These are phyloP conservation scores for Epicampocera succincta DNA, from an alignment of 2,888 invertebrate species.

Conservation along the genomic window DNA sequence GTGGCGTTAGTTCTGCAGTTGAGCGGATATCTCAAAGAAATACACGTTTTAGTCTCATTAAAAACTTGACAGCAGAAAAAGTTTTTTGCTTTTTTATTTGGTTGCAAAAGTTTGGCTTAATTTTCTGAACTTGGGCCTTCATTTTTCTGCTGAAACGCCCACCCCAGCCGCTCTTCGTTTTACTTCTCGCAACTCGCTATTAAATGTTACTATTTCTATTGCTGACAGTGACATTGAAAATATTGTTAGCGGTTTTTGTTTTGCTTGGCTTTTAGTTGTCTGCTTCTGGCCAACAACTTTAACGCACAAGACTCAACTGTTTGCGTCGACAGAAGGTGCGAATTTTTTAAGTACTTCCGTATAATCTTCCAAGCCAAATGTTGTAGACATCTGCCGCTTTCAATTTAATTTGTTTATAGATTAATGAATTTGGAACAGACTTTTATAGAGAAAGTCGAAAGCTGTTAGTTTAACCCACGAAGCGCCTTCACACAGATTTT, in stretches of 20 bases:
- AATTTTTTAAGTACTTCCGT: conserved; percentile 17
- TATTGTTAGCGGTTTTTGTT: conserved; percentile 7
- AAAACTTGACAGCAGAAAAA: neutral
- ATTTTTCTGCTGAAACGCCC: neutral
- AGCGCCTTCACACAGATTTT: too few relatives aligned
- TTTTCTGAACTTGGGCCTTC: neutral
- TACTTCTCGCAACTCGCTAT: neutral
- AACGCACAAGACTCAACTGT: neutral
- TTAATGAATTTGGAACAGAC: too few relatives aligned
- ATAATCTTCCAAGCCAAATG: neutral
- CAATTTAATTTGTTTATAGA: too few relatives aligned
- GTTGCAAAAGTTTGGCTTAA: neutral
- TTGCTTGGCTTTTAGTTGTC: neutral
- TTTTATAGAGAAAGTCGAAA: too few relatives aligned
- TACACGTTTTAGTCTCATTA: neutral
- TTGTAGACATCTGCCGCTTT: too few relatives aligned
- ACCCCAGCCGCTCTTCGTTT: neutral
- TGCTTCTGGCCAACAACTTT: conserved; percentile 12
- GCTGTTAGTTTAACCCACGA: too few relatives aligned
- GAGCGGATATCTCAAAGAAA: conserved; percentile 14
- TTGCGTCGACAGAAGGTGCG: neutral
- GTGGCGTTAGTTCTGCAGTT: conserved; percentile 7
- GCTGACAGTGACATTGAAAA: conserved; percentile 15
- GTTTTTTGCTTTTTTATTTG: neutral
- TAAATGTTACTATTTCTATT: neutral